Conservation (phyloP, 2,888 invertebrate species). For the Pelosia muscerda region DNA sequence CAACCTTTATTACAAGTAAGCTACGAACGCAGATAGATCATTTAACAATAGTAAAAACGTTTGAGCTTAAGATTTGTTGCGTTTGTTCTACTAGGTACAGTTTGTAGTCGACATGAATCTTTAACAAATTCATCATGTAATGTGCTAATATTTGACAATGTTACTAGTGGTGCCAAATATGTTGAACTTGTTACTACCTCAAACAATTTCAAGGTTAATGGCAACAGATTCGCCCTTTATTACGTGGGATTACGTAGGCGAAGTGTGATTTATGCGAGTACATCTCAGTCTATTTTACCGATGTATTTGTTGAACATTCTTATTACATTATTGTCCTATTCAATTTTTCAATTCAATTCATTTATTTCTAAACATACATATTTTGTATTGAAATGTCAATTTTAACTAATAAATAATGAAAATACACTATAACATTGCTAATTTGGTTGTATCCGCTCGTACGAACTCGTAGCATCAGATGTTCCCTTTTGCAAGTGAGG, state of each 20-base stretch:
- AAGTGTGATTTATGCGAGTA: background rate
- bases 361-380: too few species aligned
- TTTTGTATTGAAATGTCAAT: too few species aligned
- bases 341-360: too few species aligned
- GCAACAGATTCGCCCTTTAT: background rate
- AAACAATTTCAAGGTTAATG: constrained; percentile 53
- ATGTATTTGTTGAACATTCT: constrained; percentile 45
- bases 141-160: constrained; percentile 15
- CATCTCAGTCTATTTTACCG: background rate
- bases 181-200: constrained; percentile 19
- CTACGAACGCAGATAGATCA: too few species aligned
- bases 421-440: too few species aligned
- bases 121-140: constrained; percentile 11
- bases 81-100: background rate
- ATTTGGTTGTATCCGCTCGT: background rate
- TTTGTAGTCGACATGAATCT: background rate
- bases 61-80: background rate
- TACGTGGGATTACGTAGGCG: background rate
- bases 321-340: background rate
- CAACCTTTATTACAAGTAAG: too few species aligned
- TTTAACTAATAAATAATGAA: too few species aligned
- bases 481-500: too few species aligned
- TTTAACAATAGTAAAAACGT: background rate
- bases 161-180: constrained; percentile 8
- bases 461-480: too few species aligned